phyloP scores from a whole-genome alignment of 2,113 vertebrate genomes.

The Trogon melanurus region DNA sequence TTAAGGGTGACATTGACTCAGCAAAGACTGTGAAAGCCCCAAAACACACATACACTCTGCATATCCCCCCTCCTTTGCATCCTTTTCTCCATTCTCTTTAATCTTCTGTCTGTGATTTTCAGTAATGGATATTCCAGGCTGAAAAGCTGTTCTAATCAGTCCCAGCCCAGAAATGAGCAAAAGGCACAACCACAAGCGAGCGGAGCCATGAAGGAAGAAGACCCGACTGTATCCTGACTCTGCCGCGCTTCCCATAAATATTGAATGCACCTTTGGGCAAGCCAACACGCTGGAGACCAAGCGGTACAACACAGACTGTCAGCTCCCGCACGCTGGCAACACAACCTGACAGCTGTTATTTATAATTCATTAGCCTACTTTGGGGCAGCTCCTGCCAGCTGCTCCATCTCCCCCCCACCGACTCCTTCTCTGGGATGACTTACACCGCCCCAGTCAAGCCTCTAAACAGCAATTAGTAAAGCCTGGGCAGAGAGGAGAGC shows the following conservation, averaged over 20 bases:
- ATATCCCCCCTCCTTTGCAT: background rate
- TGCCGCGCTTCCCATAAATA: conserved; percentile 49
- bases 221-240: background rate
- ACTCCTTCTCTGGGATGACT: conserved; percentile 5
- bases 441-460: background rate
- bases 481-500: background rate
- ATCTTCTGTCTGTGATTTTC: background rate
- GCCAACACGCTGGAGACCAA: background rate
- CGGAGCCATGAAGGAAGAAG: background rate
- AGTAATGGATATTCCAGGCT: background rate
- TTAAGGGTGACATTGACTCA: background rate
- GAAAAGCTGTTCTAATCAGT: background rate
- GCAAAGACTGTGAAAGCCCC: background rate
- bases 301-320: background rate
- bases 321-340: background rate
- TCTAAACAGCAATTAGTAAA: conserved; percentile 22
- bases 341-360: conserved; percentile 65
- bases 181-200: background rate
- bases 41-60: background rate
- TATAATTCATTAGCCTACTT: conserved; percentile 72
- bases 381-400: conserved; percentile 63
- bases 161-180: background rate
- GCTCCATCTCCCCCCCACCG: background rate
- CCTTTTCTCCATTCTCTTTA: background rate
- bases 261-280: conserved; percentile 39